Conservation (phyloP, 2,113 vertebrate species). For the Picathartes gymnocephalus region DNA sequence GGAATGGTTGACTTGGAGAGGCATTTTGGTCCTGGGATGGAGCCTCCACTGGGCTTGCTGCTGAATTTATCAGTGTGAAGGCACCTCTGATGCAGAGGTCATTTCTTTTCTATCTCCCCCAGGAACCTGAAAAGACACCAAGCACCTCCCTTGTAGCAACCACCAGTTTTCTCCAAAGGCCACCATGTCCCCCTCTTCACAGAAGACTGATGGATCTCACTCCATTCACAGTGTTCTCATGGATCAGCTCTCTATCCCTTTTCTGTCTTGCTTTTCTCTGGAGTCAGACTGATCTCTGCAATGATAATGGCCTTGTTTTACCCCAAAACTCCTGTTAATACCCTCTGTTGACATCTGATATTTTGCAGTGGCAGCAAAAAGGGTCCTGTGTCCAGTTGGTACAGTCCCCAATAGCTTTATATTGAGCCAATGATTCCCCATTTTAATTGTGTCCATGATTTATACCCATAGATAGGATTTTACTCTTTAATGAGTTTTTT, state of each 20-base stretch:
- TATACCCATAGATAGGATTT: neutral
- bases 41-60: neutral
- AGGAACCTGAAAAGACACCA: neutral
- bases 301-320: neutral
- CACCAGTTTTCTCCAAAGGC: neutral
- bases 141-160: neutral
- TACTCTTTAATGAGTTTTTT: neutral
- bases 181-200: neutral
- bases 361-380: neutral
- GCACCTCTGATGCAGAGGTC: neutral
- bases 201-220: neutral
- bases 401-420: neutral
- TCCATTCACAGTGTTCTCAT: neutral
- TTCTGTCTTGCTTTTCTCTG: neutral
- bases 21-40: neutral
- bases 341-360: neutral
- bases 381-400: neutral
- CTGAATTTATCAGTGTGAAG: neutral
- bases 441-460: neutral
- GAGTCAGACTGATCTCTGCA: neutral
- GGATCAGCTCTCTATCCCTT: neutral
- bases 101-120: neutral
- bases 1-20: neutral
- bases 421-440: neutral
- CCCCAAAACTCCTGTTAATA: neutral